These are phyloP conservation scores for Chelon labrosus DNA, from an alignment of 2,797 vertebrate species.

Conservation along the genomic window DNA sequence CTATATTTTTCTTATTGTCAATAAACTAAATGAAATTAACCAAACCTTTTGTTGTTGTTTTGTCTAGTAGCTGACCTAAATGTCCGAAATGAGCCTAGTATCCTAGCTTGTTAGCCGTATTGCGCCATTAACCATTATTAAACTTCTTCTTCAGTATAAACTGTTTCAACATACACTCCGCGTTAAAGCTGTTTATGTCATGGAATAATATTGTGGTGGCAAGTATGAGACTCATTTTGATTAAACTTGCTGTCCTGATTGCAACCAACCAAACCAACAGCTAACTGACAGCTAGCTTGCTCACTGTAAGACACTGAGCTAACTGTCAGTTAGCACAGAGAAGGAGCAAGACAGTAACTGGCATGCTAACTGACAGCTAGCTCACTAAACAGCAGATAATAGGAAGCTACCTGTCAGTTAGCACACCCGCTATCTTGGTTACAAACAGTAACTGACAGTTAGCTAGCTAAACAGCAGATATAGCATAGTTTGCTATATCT, in stretches of 20 bases:
- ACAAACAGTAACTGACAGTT: too few relatives aligned
- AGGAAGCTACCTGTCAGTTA: too few relatives aligned
- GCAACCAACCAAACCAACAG: neutral
- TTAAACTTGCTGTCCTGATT: neutral
- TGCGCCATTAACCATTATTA: neutral
- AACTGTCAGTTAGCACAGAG: too few relatives aligned
- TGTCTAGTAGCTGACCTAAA: too few relatives aligned
- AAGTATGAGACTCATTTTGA: neutral
- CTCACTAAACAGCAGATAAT: neutral
- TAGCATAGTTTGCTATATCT: too few relatives aligned
- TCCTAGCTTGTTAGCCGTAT: neutral
- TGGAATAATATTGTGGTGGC: neutral
- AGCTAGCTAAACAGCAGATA: too few relatives aligned
- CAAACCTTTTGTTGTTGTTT: neutral
- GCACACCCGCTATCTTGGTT: too few relatives aligned
- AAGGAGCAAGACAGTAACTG: neutral
- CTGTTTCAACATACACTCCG: neutral
- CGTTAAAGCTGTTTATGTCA: neutral
- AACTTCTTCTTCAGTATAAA: neutral
- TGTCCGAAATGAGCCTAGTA: neutral
- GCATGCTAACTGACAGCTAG: neutral
- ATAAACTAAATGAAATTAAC: neutral
- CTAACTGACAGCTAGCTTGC: too few relatives aligned
- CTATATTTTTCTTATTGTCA: neutral
- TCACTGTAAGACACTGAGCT: too few relatives aligned